phyloP scores from a whole-genome alignment of 2,797 vertebrate species.

The Coccyzus lansbergi region DNA sequence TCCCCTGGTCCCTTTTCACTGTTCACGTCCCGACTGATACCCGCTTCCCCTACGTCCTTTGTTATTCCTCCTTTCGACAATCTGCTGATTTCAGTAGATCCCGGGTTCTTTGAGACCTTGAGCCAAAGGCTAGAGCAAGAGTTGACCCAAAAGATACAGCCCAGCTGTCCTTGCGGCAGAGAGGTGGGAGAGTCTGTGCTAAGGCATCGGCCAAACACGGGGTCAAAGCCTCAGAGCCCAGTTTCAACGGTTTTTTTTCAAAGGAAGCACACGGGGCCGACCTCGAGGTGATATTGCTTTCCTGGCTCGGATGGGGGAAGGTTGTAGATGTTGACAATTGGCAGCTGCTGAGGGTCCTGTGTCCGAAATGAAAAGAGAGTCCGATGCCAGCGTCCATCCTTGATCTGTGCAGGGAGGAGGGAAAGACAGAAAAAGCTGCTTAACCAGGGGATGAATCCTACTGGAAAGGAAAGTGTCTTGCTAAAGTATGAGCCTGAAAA shows the following conservation, averaged over 20 bases:
- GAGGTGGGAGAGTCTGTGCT: constrained; percentile 34
- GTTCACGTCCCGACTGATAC: neutral
- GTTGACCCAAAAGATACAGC: constrained; percentile 9
- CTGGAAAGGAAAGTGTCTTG: fast-evolving
- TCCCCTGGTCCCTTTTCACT: constrained; percentile 19
- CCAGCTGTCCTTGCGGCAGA: constrained; percentile 28
- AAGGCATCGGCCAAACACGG: neutral
- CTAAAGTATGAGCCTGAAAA: neutral
- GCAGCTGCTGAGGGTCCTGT: constrained; percentile 90
- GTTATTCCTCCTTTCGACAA: constrained; percentile 15
- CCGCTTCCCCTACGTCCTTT: neutral
- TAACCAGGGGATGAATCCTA: neutral
- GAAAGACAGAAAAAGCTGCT: neutral
- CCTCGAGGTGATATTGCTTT: constrained; percentile 89
- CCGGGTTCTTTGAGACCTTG: constrained; percentile 1
- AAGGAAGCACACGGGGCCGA: constrained; percentile 93
- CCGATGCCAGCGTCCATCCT: constrained; percentile 91
- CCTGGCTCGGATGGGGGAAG: constrained; percentile 82
- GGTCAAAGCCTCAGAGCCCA: neutral
- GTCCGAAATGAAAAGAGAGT: constrained; percentile 91
- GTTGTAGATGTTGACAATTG: constrained; percentile 87
- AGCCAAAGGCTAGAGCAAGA: constrained; percentile 34
- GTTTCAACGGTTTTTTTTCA: constrained; percentile 71
- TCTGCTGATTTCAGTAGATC: constrained; percentile 25
- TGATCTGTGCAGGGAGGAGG: constrained; percentile 78